Base-by-base conservation (phyloP, 37 sponge, comb jelly and placozoan genomes). In the Petrosia ficiformis region DNA sequence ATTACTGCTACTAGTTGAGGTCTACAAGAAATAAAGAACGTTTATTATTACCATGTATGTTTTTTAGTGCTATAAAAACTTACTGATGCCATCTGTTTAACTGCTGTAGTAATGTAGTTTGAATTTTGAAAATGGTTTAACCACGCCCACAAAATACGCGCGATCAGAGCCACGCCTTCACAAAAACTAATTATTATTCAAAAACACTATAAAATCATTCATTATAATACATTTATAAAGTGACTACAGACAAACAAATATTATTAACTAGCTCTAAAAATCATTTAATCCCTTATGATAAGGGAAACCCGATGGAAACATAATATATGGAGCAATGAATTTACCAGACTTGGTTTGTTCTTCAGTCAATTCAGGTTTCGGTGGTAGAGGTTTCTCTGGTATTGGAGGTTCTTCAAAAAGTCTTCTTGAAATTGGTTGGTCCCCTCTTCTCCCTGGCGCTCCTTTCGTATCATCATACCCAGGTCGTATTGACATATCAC, bases 1-100 rank as follows among this genome's bases (percentile, higher is more conserved):
- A 67, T 91, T 91, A 14, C 86, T 80, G 39, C 72, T 43, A n/a
- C 76, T 75, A 10, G 65, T 28, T 77, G 74, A 42, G 21, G 22
- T 2, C 16, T 10, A 48, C 14, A 48, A 16, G 54, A 48, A 16
- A 48, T 10, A 48, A 16, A 48, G 54, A 16, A 16, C 10, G 54
- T n/a, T n/a, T n/a, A n/a, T n/a, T n/a, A n/a, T n/a, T n/a, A n/a
- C n/a, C n/a, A n/a, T n/a, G n/a, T n/a, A n/a, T n/a, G n/a, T n/a
- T n/a, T n/a, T n/a, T n/a, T n/a, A n/a, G n/a, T n/a, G n/a, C 57
- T 24, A 54, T 21, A 54, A 54, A 19, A 54, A 21, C 57, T 54
- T 61, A 61, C 65, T 4, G 65, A 31, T 5, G 65, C 65, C 65
- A 61, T 61, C 65, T 33, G 29, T 10, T 61, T 34, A 34, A 14